phyloP scores from a whole-genome alignment of 2,888 invertebrate species.

The Spialia ferax region DNA sequence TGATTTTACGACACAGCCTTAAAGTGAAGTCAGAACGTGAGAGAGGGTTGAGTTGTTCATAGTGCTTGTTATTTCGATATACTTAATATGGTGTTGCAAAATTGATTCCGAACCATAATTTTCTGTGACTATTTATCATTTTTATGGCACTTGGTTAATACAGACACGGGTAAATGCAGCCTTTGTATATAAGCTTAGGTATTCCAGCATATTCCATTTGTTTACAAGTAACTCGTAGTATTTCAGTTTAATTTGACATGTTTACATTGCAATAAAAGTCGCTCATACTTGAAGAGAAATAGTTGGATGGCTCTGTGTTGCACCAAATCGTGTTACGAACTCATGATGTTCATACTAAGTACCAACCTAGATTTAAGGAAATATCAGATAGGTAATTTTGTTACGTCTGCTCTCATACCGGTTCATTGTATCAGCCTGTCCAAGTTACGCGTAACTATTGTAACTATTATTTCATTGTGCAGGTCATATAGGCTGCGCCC shows the following conservation, averaged over 20 bases:
- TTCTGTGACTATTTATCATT: not conserved
- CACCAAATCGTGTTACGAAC: not conserved
- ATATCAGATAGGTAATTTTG: not conserved
- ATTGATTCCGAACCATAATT: not conserved
- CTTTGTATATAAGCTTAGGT: not conserved
- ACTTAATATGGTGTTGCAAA: slow-evolving; percentile 23
- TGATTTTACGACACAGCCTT: slow-evolving; percentile 35
- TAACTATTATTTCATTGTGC: not conserved
- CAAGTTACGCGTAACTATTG: not conserved
- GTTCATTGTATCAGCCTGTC: not conserved
- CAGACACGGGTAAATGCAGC: not conserved
- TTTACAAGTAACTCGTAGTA: not conserved
- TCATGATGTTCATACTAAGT: not conserved
- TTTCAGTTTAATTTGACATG: not conserved
- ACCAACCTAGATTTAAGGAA: not conserved
- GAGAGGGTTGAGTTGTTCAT: slow-evolving; percentile 27
- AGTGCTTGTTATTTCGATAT: slow-evolving; percentile 23
- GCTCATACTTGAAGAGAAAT: not conserved
- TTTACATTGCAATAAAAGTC: not conserved
- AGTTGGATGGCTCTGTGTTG: not conserved
- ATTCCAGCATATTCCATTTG: not conserved
- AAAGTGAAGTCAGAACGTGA: slow-evolving; percentile 33
- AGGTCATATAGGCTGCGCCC: not conserved
- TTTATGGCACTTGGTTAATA: not conserved
- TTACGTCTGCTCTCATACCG: not conserved